phyloP scores from a whole-genome alignment of 2,888 invertebrate genomes.

The Cordylochernes scorpioides region DNA sequence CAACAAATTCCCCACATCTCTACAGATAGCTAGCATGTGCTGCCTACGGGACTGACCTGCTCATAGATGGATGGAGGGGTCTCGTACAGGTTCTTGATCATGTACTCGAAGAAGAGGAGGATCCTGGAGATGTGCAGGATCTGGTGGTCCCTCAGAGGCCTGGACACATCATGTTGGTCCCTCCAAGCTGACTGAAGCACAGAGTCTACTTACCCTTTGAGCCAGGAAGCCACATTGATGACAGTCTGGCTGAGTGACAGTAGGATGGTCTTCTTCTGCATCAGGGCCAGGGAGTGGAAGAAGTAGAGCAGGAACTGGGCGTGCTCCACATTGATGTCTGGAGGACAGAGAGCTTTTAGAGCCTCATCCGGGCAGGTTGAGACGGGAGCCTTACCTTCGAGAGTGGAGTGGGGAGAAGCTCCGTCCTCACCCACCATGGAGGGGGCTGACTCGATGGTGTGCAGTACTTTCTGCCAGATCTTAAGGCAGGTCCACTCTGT shows the following conservation, averaged over 20 bases:
- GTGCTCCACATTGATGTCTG: conserved; percentile 79
- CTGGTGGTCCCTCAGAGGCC: conserved; percentile 38
- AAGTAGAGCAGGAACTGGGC: conserved; percentile 71
- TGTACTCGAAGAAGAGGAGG: conserved; percentile 62
- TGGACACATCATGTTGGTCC: conserved; percentile 29
- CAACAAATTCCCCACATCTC: too few species aligned
- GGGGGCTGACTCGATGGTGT: conserved; percentile 51
- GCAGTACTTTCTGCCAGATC: conserved; percentile 70
- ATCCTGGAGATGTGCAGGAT: conserved; percentile 49
- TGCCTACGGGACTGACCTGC: conserved; percentile 32
- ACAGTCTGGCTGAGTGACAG: conserved; percentile 26
- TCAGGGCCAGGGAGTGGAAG: conserved; percentile 74
- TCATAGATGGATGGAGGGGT: conserved; percentile 58
- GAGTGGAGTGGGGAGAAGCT: too few species aligned
- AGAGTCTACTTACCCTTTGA: too few species aligned
- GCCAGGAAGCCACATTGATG: conserved; percentile 11
- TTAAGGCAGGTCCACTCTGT: conserved; percentile 66
- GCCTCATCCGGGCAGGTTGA: too few species aligned
- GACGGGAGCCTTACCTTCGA: background rate
- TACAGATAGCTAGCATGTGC: too few species aligned
- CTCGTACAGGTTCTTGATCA: conserved; percentile 81
- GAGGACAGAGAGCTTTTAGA: conserved; percentile 4
- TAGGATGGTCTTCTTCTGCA: conserved; percentile 84
- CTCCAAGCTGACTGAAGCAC: too few species aligned
- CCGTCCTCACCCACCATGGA: conserved; percentile 42